These are phyloP conservation scores for Aselliscus stoliczkanus DNA, from an alignment of 2,797 vertebrate genomes.

Conservation along the genomic window DNA sequence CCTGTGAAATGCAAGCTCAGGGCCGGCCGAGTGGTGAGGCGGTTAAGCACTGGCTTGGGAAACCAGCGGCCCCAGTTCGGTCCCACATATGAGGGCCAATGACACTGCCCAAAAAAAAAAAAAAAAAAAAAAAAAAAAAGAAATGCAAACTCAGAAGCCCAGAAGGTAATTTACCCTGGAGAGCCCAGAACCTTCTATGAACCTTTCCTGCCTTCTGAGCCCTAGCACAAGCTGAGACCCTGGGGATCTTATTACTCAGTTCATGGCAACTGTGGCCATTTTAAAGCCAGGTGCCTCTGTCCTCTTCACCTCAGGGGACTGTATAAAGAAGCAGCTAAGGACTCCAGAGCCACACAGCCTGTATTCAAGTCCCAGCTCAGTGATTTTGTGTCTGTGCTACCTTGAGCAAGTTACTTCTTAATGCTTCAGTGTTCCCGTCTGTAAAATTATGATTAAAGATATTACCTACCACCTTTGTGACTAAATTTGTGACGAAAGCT, in stretches of 20 bases:
- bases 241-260: background rate
- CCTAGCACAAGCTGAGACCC: background rate
- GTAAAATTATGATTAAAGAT: background rate
- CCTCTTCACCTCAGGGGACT: background rate
- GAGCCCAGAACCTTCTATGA: background rate
- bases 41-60: too few species aligned
- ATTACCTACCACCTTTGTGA: background rate
- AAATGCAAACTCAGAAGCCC: background rate
- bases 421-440: background rate
- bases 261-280: background rate
- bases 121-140: too few species aligned
- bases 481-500: background rate
- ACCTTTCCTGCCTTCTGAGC: background rate
- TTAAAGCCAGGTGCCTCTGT: background rate
- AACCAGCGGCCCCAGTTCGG: too few species aligned
- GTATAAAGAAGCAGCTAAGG: background rate
- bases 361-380: background rate
- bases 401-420: background rate
- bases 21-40: too few species aligned
- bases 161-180: background rate
- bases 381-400: background rate
- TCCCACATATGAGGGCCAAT: too few species aligned
- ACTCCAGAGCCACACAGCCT: background rate
- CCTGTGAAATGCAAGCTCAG: background rate
- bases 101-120: too few species aligned